phyloP scores from a whole-genome alignment of 2,113 vertebrate species.

The Chascanopsetta lugubris region DNA sequence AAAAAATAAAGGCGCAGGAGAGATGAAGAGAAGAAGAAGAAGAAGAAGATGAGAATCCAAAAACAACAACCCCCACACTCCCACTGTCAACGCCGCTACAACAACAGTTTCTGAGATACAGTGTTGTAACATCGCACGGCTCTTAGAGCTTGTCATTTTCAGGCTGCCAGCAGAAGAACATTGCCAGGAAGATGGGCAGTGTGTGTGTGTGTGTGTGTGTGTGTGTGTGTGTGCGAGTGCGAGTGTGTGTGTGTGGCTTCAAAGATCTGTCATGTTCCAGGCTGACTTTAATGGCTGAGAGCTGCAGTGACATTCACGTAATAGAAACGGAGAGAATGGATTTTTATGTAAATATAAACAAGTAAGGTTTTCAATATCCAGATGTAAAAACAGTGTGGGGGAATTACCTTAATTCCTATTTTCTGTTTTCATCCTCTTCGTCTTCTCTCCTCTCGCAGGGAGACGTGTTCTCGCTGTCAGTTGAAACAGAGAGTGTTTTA shows the following conservation, averaged over 20 bases:
- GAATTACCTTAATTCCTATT: constrained; percentile 16
- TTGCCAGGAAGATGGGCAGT: constrained; percentile 16
- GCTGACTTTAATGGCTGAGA: constrained; percentile 46
- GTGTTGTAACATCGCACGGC: constrained; percentile 19
- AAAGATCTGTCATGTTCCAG: constrained; percentile 61
- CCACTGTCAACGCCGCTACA: constrained; percentile 33
- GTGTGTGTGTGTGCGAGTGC: constrained; percentile 22
- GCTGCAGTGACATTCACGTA: constrained; percentile 39
- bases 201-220: constrained; percentile 9
- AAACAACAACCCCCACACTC: neutral
- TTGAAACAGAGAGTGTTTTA: constrained; percentile 27
- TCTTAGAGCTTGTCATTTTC: constrained; percentile 31
- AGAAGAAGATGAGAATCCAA: too few species aligned
- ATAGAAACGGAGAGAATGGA: constrained; percentile 19
- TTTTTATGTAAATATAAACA: constrained; percentile 23
- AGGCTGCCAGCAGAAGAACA: constrained; percentile 18
- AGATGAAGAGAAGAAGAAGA: constrained; percentile 37
- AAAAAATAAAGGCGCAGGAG: constrained; percentile 25
- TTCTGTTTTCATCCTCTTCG: constrained; percentile 3
- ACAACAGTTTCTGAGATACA: constrained; percentile 54
- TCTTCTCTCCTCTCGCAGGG: constrained; percentile 17
- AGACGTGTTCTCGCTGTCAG: constrained; percentile 19
- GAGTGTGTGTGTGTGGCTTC: constrained; percentile 35
- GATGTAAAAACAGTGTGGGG: neutral
- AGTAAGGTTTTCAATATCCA: constrained; percentile 7